Evolutionary conservation across 2,113 vertebrate genomes (phyloP).

Genomic region (Ibidorhyncha struthersii): DNA sequence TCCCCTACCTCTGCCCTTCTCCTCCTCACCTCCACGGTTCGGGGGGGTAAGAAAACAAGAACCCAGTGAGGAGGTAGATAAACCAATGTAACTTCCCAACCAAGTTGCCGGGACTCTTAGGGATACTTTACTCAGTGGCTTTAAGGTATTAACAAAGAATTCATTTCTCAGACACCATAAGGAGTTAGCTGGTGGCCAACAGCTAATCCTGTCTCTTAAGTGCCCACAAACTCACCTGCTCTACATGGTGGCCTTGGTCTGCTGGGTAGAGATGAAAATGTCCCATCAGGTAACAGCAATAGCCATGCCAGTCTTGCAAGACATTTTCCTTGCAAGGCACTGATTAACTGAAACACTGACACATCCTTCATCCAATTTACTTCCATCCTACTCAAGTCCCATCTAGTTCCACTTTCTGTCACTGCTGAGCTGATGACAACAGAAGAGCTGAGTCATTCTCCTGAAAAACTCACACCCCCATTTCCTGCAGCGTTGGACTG

Average conservation of each 20-base stretch:
- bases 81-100: not conserved
- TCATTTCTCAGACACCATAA: not conserved
- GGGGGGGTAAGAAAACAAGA: not conserved
- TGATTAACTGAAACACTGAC: not conserved
- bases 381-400: not conserved
- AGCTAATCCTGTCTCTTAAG: not conserved
- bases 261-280: not conserved
- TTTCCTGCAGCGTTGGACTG: not conserved
- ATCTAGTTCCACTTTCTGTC: not conserved
- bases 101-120: not conserved
- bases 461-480: not conserved
- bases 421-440: not conserved
- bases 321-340: not conserved
- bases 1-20: not conserved
- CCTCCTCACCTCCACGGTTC: not conserved
- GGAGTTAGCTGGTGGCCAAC: not conserved
- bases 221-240: not conserved
- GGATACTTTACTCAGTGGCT: not conserved
- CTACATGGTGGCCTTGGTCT: not conserved
- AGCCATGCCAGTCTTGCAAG: not conserved
- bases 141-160: not conserved
- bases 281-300: not conserved
- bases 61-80: fast-evolving
- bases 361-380: not conserved
- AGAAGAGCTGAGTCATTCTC: conserved; percentile 10